Percentiles rank a stretch among this genome's conserved stretches.
Conservation (phyloP, 1,140 invertebrate species). For the Phthorimaea operculella region DNA sequence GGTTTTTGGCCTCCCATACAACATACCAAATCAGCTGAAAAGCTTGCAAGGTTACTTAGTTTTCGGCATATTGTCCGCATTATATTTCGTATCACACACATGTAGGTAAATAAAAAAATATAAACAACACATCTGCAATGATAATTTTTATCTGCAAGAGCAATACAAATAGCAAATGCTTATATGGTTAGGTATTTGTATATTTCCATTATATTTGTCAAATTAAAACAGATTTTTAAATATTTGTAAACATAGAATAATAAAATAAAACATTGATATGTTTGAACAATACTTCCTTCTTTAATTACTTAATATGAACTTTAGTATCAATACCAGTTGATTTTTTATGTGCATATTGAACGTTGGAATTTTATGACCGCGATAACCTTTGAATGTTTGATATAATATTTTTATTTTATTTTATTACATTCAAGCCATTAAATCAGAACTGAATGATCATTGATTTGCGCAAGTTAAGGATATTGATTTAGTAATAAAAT, state of each 20-base stretch:
- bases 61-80: too few species aligned
- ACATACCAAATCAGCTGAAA: too few species aligned
- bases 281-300: slow-evolving; percentile 1
- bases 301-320: background rate
- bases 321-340: background rate
- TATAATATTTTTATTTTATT: background rate
- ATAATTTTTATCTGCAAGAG: too few species aligned
- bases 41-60: too few species aligned
- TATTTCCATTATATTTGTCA: too few species aligned
- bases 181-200: too few species aligned
- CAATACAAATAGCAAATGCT: too few species aligned
- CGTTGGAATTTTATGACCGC: background rate
- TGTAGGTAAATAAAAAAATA: too few species aligned
- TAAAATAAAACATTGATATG: background rate
- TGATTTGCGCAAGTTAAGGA: background rate
- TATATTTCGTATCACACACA: too few species aligned
- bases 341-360: background rate
- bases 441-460: background rate
- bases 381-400: background rate
- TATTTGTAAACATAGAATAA: background rate
- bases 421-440: background rate
- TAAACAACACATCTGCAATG: too few species aligned
- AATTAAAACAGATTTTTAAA: background rate
- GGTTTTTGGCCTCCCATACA: too few species aligned
- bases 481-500: background rate